A percentile compares a stretch with the other conserved stretches of the same genome.
These are phyloP conservation scores for Mellilla xanthometata DNA, from an alignment of 2,888 invertebrate genomes.

Conservation along the genomic window DNA sequence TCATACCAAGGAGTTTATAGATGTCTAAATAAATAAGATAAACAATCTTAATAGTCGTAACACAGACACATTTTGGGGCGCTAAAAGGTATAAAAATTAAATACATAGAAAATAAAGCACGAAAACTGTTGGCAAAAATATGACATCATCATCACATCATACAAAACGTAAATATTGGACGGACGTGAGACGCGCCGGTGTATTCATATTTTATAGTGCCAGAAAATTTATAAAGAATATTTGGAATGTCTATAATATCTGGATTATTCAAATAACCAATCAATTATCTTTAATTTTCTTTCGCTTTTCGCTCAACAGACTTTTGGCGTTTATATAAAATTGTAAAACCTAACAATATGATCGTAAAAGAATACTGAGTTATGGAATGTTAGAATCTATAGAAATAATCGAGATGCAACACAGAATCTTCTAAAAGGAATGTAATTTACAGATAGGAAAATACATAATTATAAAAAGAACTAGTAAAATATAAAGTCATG, in stretches of 20 bases:
- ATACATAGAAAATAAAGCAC: constrained; percentile 5
- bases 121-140: constrained; percentile 20
- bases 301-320: neutral
- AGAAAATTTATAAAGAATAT: constrained; percentile 3
- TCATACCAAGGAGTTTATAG: neutral
- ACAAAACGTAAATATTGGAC: constrained; percentile 18
- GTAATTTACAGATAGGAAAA: constrained; percentile 19
- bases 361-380: constrained; percentile 44
- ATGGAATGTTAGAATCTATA: constrained; percentile 52
- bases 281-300: neutral
- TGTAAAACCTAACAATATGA: constrained; percentile 24
- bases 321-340: neutral
- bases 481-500: constrained; percentile 17
- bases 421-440: constrained; percentile 23
- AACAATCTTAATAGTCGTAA: constrained; percentile 11
- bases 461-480: constrained; percentile 1
- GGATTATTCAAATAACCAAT: neutral
- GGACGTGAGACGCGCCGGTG: constrained; percentile 17
- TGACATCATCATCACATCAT: constrained; percentile 19
- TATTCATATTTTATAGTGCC: constrained; percentile 15
- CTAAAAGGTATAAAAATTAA: constrained; percentile 6
- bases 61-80: constrained; percentile 4
- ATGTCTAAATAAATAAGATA: constrained; percentile 13
- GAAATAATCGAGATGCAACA: constrained; percentile 24
- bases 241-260: constrained; percentile 14